Percentiles rank a stretch among this genome's conserved stretches.
Evolutionary conservation across 2,888 invertebrate genomes (phyloP).

Genomic region (Axea sp.): DNA sequence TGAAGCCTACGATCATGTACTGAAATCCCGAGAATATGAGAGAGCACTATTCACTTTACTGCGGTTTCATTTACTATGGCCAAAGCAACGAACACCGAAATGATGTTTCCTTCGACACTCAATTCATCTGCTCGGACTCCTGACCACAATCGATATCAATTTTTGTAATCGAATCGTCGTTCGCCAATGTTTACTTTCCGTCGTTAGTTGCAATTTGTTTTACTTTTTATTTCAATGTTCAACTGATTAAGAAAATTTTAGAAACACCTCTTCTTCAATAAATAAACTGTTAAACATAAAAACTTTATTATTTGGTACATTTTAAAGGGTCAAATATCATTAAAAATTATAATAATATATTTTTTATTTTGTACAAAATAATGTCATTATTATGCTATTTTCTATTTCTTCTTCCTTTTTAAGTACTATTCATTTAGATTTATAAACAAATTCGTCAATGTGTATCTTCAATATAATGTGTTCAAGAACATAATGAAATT

Average conservation of each 20-base stretch:
- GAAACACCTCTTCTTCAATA: no score
- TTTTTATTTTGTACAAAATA: no score
- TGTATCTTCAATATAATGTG: slow-evolving; percentile 6
- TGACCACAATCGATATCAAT: slow-evolving; percentile 40
- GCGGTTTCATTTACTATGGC: slow-evolving; percentile 50
- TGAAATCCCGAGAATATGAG: slow-evolving; percentile 56
- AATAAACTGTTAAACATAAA: no score
- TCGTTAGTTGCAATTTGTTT: background rate
- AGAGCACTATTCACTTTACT: slow-evolving; percentile 53
- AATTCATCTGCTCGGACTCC: slow-evolving; percentile 29
- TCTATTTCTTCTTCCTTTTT: no score
- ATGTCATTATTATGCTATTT: no score
- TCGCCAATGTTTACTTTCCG: slow-evolving; percentile 3
- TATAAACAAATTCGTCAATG: no score
- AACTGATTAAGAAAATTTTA: no score
- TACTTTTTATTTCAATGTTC: slow-evolving; percentile 5
- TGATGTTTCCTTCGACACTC: slow-evolving; percentile 53
- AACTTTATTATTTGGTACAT: no score
- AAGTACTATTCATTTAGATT: no score
- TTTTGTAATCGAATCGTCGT: slow-evolving; percentile 9
- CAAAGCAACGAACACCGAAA: slow-evolving; percentile 24
- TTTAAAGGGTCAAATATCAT: no score
- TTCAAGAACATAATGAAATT: slow-evolving; percentile 8
- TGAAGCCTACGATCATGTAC: slow-evolving; percentile 46
- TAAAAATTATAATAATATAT: no score